Evolutionary conservation across 2,113 vertebrate species (phyloP), one percentile per base, ranked within the genome.

Genomic region (Chauna torquata): DNA sequence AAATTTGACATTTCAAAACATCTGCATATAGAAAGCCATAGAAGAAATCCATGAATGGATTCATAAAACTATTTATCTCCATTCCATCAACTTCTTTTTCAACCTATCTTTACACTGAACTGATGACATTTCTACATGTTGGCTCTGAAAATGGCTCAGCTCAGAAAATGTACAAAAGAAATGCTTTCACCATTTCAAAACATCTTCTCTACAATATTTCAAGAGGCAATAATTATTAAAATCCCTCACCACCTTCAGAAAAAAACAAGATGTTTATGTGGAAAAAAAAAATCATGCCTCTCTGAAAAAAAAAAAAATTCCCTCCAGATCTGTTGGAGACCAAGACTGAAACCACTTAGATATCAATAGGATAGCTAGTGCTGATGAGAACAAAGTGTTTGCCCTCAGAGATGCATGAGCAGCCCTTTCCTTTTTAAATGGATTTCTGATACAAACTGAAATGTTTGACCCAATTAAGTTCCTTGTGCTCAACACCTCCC

Each of bases 401-500:
- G 52, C 40, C 69, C 57, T 91, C 80, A 49, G 16, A 78, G 65
- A 86, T 75, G 30, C 44, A 76, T 0, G 0, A 92, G 28, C 69
- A 89, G 65, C 14, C 34, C 20, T 82, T 87, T 86, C 24, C 20
- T 89, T 71, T 64, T 94, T 14, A 94, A 88, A 84, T 69, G 8
- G 81, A 66, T 92, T 94, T 92, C 81, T 84, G 65, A 80, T 92
- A 90, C 95, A 91, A 91, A 86, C 89, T 89, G 77, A 92, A 95
- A 91, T 69, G 71, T 93, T 96, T 94, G 92, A 80, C 40, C 75
- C 0, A 2, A 76, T 93, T 91, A 92, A 88, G 27, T 71, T 92
- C 72, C 88, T 85, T 83, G n/a, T 59, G 16, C 40, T 76, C 3
- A 8, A 45, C 57, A 72, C 74, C 65, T 92, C 58, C 44, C 80